phyloP scores from a whole-genome alignment of 2,113 vertebrate species.

The Glaucidium brasilianum region DNA sequence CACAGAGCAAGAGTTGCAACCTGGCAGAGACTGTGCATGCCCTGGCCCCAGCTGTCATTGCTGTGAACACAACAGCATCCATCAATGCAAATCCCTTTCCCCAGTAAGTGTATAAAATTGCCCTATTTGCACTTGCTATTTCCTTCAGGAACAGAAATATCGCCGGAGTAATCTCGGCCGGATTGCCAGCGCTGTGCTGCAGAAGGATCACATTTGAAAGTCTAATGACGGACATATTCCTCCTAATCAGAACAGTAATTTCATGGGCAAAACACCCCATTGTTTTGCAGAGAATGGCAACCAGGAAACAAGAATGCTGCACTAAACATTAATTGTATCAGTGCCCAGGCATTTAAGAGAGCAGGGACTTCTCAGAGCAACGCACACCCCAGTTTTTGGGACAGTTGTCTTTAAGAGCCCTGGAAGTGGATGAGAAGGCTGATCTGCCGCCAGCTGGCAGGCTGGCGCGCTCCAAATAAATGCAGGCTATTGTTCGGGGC shows the following conservation, averaged over 20 bases:
- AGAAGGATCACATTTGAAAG: constrained; percentile 11
- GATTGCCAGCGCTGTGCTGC: neutral
- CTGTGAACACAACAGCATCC: neutral
- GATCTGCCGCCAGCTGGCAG: constrained; percentile 40
- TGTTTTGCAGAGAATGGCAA: constrained; percentile 22
- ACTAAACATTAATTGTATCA: neutral
- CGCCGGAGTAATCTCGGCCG: neutral
- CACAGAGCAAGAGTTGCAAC: no score
- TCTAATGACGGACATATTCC: neutral
- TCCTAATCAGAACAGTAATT: constrained; percentile 17
- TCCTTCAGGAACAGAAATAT: constrained; percentile 28
- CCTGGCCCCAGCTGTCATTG: neutral
- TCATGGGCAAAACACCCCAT: constrained; percentile 31
- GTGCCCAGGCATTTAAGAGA: neutral
- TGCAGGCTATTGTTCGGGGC: constrained; percentile 10
- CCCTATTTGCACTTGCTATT: neutral
- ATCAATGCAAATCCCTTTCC: neutral
- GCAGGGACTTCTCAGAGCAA: neutral
- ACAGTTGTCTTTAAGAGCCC: constrained; percentile 9
- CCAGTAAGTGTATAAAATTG: neutral
- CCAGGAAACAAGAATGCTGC: neutral
- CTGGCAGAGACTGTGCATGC: neutral
- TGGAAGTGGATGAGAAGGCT: constrained; percentile 7
- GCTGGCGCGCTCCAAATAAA: neutral
- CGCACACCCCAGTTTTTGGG: neutral